A percentile compares a stretch with the other conserved stretches of the same genome.
Evolutionary conservation across 1,140 invertebrate genomes (phyloP).

Genomic region (Brachionus calyciflorus): DNA sequence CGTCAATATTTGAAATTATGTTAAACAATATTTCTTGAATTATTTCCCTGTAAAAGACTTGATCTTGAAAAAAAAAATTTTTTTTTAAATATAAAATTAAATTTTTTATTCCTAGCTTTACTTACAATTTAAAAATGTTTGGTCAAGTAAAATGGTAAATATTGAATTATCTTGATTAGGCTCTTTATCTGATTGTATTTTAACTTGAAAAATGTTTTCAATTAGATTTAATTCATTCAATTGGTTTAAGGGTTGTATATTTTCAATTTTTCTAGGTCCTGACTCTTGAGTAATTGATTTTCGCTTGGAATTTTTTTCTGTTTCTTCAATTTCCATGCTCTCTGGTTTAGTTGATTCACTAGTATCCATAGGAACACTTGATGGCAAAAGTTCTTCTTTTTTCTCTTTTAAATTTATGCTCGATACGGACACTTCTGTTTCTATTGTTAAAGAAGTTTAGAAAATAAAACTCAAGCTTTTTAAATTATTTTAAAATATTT

Average conservation of each 20-base stretch:
- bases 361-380: not conserved
- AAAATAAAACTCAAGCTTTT: not conserved
- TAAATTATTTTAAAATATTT: not conserved
- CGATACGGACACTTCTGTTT: not conserved
- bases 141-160: not conserved
- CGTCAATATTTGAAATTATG: not conserved
- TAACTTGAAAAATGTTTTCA: constrained; percentile 34
- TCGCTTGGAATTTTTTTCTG: not conserved
- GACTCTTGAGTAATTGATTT: not conserved
- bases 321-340: constrained; percentile 18
- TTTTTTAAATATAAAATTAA: no score
- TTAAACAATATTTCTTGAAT: constrained; percentile 24
- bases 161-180: not conserved
- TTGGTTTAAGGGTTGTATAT: not conserved
- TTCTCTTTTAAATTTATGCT: not conserved
- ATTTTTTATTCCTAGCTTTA: not conserved
- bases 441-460: not conserved
- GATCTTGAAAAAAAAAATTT: constrained; percentile 1
- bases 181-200: not conserved
- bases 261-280: not conserved
- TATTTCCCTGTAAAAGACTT: not conserved
- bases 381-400: not conserved
- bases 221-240: constrained; percentile 26
- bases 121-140: constrained; percentile 28
- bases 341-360: not conserved